A percentile compares a stretch with the other conserved stretches of the same genome.
Evolutionary conservation across 2,113 vertebrate species (phyloP).

Genomic region (Ochotona curzoniae): DNA sequence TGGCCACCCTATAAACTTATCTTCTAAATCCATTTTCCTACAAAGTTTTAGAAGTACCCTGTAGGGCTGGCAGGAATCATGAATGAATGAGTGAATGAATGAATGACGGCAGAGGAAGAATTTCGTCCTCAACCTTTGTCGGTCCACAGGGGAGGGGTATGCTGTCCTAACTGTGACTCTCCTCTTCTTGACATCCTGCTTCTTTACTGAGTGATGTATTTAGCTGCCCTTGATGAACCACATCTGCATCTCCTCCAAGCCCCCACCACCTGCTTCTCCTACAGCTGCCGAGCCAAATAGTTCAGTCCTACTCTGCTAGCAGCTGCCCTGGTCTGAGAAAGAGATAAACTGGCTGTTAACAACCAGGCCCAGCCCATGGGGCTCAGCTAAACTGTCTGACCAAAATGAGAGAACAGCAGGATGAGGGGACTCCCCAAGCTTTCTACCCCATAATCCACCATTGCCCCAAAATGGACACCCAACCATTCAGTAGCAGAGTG

Average conservation of each 20-base stretch:
- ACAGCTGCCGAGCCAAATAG: background rate
- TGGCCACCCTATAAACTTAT: no score
- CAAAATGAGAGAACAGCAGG: background rate
- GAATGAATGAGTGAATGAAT: background rate
- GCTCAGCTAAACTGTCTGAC: background rate
- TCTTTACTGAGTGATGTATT: background rate
- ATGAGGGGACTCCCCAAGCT: background rate
- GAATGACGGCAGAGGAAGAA: background rate
- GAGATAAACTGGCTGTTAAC: background rate
- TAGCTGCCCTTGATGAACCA: background rate
- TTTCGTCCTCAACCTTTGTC: background rate
- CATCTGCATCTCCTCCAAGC: background rate
- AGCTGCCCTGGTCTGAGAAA: background rate
- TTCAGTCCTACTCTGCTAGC: background rate
- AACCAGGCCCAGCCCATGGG: background rate
- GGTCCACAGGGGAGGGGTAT: no score
- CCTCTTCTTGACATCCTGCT: background rate
- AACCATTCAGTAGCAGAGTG: background rate
- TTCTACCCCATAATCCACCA: background rate
- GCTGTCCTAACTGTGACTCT: background rate
- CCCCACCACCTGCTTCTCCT: background rate
- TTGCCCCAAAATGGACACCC: background rate
- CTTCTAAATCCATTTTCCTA: no score
- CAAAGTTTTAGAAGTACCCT: no score
- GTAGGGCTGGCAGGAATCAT: background rate